Evolutionary conservation across 2,888 invertebrate genomes (phyloP).

Genomic region (Chalcosyrphus nemorum): DNA sequence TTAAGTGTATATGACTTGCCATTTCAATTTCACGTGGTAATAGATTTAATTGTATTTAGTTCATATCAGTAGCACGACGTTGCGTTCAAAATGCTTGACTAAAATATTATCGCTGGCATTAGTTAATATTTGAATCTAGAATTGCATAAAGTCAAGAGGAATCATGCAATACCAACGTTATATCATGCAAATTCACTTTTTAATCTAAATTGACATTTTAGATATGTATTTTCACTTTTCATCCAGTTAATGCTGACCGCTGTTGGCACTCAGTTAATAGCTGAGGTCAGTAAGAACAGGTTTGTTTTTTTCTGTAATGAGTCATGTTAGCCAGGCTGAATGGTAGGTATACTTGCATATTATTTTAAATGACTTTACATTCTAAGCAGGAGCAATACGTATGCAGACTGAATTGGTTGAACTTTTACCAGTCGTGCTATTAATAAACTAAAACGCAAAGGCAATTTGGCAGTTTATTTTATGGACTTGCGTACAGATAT

Average conservation of each 20-base stretch:
- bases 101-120: too few relatives aligned
- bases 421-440: too few relatives aligned
- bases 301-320: background rate
- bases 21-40: background rate
- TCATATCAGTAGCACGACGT: background rate
- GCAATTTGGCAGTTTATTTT: too few relatives aligned
- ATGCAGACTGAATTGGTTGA: too few relatives aligned
- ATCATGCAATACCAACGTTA: background rate
- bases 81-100: background rate
- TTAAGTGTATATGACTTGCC: background rate
- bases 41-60: background rate
- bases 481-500: too few relatives aligned
- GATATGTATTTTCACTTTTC: slow-evolving; percentile 4
- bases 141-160: background rate
- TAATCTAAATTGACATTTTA: background rate
- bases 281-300: background rate
- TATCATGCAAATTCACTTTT: slow-evolving; percentile 1
- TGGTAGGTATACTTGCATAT: too few relatives aligned
- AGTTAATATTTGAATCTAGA: background rate
- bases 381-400: background rate
- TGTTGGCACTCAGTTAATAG: background rate
- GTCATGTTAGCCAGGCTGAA: too few relatives aligned
- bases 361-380: too few relatives aligned
- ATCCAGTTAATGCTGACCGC: background rate
- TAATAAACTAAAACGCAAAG: too few relatives aligned